Conservation (phyloP, 1,140 invertebrate genomes). For the Drosophila equinoxialis region DNA sequence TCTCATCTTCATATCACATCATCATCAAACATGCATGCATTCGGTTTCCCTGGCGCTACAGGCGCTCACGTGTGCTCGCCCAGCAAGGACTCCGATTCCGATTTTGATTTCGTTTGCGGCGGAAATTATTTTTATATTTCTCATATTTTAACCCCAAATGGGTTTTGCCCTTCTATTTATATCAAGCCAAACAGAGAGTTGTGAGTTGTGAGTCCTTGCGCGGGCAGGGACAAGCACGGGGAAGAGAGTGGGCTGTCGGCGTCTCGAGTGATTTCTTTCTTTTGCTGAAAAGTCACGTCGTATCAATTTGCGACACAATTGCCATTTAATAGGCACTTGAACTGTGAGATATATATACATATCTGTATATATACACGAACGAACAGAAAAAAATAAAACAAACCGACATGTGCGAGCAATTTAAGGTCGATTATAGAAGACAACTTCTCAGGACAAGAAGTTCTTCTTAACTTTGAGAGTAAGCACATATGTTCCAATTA, state of each 20-base stretch:
- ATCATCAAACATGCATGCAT: background rate
- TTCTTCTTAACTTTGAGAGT: background rate
- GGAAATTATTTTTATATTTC: conserved; percentile 74
- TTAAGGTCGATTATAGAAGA: conserved; percentile 33
- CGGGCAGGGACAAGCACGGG: background rate
- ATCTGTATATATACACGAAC: background rate
- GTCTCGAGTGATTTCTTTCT: conserved; percentile 70
- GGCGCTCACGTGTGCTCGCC: conserved; percentile 62
- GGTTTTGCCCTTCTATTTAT: conserved; percentile 67
- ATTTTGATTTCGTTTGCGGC: conserved; percentile 17
- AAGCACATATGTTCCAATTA: background rate
- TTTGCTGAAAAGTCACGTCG: conserved; percentile 77
- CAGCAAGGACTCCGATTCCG: conserved; percentile 48
- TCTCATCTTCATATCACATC: conserved; percentile 25
- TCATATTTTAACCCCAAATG: conserved; percentile 74
- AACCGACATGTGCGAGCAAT: conserved; percentile 60
- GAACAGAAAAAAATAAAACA: background rate
- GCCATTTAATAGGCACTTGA: conserved; percentile 81
- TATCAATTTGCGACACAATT: conserved; percentile 80
- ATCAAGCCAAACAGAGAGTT: conserved; percentile 15
- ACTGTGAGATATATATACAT: conserved; percentile 39
- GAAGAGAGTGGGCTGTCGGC: conserved; percentile 39
- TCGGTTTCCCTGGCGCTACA: conserved; percentile 27
- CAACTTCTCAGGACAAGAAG: background rate
- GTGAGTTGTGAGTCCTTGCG: conserved; percentile 16